Evolutionary conservation across 2,888 invertebrate species (phyloP).

Genomic region (Rhimphoctona megacephalus): DNA sequence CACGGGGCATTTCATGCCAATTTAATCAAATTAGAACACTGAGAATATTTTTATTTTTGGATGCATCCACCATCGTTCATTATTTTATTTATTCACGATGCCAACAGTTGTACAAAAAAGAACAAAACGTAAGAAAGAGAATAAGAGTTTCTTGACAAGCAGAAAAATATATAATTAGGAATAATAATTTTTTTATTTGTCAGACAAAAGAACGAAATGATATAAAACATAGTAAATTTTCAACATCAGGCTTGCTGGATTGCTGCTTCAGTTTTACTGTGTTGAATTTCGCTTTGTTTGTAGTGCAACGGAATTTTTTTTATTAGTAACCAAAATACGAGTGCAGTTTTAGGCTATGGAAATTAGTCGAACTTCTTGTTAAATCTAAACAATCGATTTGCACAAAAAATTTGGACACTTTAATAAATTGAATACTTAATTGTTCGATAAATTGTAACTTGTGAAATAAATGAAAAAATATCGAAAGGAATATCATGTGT

Average conservation of each 20-base stretch:
- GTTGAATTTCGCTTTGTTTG: too few species aligned
- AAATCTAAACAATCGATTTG: too few species aligned
- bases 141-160: neutral
- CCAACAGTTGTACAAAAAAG: neutral
- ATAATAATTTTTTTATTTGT: too few species aligned
- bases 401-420: too few species aligned
- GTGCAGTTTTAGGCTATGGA: too few species aligned
- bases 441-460: neutral
- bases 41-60: neutral
- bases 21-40: neutral
- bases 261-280: too few species aligned
- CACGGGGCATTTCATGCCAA: conserved; percentile 22
- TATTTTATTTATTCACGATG: neutral
- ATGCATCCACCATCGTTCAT: neutral
- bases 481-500: neutral
- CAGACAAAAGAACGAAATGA: too few species aligned
- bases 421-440: neutral
- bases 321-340: neutral
- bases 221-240: too few species aligned
- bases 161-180: neutral
- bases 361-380: too few species aligned
- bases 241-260: too few species aligned
- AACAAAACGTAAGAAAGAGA: neutral
- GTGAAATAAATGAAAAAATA: neutral
- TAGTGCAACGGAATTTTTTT: neutral